These are phyloP conservation scores for Platycheirus rosarum DNA, from an alignment of 2,888 invertebrate species.

Conservation along the genomic window DNA sequence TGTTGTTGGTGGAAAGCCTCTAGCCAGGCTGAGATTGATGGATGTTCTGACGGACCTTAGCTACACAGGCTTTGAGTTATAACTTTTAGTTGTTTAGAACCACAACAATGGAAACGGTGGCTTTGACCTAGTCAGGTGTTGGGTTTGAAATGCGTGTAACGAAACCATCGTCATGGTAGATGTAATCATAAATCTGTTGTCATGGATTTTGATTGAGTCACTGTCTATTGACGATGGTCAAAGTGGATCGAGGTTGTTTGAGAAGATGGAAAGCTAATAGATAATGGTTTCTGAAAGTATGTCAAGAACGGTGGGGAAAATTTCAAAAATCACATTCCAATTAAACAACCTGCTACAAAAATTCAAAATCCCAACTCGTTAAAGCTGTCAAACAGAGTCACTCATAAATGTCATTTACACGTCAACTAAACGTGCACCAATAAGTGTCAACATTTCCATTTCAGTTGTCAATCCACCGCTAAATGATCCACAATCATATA, in stretches of 20 bases:
- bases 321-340: too few species aligned
- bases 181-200: conserved; percentile 60
- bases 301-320: too few species aligned
- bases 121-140: conserved; percentile 58
- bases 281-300: too few species aligned
- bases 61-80: conserved; percentile 35
- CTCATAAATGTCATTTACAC: conserved; percentile 30
- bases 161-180: conserved; percentile 15
- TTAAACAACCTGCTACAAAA: background rate
- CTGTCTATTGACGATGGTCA: conserved; percentile 23
- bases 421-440: conserved; percentile 11
- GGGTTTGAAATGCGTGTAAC: conserved; percentile 16
- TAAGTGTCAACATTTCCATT: conserved; percentile 25
- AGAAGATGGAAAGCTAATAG: conserved; percentile 32
- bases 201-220: conserved; percentile 34
- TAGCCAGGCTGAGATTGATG: conserved; percentile 46
- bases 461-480: conserved; percentile 1
- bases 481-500: conserved; percentile 20
- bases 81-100: conserved; percentile 14
- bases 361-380: background rate
- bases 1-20: conserved; percentile 48
- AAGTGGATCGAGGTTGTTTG: conserved; percentile 55
- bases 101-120: conserved; percentile 19
- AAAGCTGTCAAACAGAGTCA: conserved; percentile 16
- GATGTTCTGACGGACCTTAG: conserved; percentile 56